These are phyloP conservation scores for Ennomos quercinarius DNA, from an alignment of 2,888 invertebrate genomes.

Conservation along the genomic window DNA sequence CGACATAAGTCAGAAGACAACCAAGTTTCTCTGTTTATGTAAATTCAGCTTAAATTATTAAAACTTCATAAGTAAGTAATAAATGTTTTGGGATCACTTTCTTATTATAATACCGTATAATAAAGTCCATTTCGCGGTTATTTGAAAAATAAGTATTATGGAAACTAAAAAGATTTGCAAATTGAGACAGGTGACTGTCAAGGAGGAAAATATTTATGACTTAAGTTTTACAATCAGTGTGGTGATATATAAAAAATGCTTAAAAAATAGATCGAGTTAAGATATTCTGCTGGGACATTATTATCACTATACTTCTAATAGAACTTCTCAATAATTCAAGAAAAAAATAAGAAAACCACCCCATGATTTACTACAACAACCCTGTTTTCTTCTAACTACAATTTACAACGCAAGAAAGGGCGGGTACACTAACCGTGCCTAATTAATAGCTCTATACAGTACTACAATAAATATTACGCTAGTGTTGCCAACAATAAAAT, in stretches of 20 bases:
- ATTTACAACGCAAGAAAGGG: slow-evolving; percentile 51
- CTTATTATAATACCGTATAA: slow-evolving; percentile 21
- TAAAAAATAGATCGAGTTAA: no score
- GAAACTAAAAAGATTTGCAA: slow-evolving; percentile 16
- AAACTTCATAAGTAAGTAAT: slow-evolving; percentile 31
- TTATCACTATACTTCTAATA: no score
- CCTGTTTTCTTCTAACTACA: slow-evolving; percentile 13
- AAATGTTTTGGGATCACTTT: slow-evolving; percentile 34
- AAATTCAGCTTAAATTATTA: slow-evolving; percentile 33
- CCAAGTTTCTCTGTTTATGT: slow-evolving; percentile 35
- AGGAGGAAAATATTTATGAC: not conserved
- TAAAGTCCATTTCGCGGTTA: slow-evolving; percentile 18
- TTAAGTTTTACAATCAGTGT: no score
- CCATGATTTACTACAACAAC: slow-evolving; percentile 8
- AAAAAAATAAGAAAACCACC: no score
- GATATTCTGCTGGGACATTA: no score
- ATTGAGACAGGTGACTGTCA: slow-evolving; percentile 6
- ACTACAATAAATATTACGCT: slow-evolving; percentile 50
- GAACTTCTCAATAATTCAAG: no score
- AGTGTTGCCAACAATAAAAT: slow-evolving; percentile 24
- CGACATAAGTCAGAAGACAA: slow-evolving; percentile 30
- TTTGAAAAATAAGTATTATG: slow-evolving; percentile 25
- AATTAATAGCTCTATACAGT: slow-evolving; percentile 66
- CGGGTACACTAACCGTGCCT: slow-evolving; percentile 63
- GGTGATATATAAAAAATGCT: no score